Conservation (phyloP, 2,113 vertebrate genomes). For the Sinocyclocheilus rhinocerous region DNA sequence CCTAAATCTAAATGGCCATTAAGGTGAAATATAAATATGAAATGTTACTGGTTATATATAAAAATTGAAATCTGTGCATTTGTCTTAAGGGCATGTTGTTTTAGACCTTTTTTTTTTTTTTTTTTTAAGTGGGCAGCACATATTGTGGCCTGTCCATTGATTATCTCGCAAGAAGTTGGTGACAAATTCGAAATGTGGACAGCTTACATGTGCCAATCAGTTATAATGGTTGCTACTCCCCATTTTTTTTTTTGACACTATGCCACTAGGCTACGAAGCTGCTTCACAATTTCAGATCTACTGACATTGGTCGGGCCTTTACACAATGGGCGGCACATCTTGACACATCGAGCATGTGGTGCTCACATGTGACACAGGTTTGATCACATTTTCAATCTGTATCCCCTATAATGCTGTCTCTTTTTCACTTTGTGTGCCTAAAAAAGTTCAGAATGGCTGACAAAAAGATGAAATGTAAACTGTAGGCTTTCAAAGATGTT, state of each 20-base stretch:
- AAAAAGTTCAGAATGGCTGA: neutral
- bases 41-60: neutral
- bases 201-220: neutral
- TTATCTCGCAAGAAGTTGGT: neutral
- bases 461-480: neutral
- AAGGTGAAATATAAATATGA: neutral
- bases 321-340: neutral
- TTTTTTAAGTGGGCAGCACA: neutral
- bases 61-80: neutral
- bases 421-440: neutral
- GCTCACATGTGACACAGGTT: neutral
- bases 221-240: neutral
- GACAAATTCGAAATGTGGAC: too few relatives aligned
- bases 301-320: neutral
- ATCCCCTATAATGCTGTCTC: neutral
- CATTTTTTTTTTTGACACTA: too few relatives aligned
- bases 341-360: neutral
- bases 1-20: constrained; percentile 16
- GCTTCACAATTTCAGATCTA: too few relatives aligned
- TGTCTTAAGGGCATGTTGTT: neutral
- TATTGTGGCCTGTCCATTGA: neutral
- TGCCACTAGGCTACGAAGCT: too few relatives aligned
- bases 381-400: neutral
- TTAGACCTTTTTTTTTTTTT: neutral
- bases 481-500: neutral